phyloP scores from a whole-genome alignment of 2,797 vertebrate species.

The Periophthalmus magnuspinnatus region DNA sequence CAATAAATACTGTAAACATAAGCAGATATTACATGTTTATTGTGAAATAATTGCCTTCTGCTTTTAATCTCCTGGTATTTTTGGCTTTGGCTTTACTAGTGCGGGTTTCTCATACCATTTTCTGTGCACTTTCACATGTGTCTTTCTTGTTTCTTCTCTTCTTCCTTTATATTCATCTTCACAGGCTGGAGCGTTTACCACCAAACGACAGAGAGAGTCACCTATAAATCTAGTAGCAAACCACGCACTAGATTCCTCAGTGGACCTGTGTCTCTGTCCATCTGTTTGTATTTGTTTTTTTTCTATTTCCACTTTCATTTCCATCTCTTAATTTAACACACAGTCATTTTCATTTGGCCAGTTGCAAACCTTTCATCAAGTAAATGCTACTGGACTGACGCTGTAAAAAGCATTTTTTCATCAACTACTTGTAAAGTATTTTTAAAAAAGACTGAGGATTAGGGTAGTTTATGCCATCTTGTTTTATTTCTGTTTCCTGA shows the following conservation, averaged over 20 bases:
- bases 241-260: conserved; percentile 99
- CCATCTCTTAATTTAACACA: conserved; percentile 81
- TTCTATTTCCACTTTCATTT: conserved; percentile 87
- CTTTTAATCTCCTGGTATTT: conserved; percentile 38
- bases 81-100: conserved; percentile 66
- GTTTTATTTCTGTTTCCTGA: conserved; percentile 47
- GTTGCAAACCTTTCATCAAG: conserved; percentile 3
- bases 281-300: conserved; percentile 99
- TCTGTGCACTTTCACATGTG: conserved; percentile 75
- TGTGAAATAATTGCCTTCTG: conserved; percentile 16
- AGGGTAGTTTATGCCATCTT: conserved; percentile 23
- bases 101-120: conserved; percentile 77
- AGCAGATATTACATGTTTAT: not conserved
- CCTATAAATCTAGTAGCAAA: conserved; percentile 99
- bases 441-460: conserved; percentile 45
- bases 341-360: conserved; percentile 76
- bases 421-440: conserved; percentile 36
- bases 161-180: conserved; percentile 82
- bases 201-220: conserved; percentile 98
- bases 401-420: conserved; percentile 23
- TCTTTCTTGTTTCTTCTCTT: conserved; percentile 87
- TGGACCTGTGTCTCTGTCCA: conserved; percentile 99
- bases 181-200: conserved; percentile 99
- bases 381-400: conserved; percentile 9
- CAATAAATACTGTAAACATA: not conserved